Base-by-base conservation (phyloP, 2,113 vertebrate species). In the Dinomys branickii region DNA sequence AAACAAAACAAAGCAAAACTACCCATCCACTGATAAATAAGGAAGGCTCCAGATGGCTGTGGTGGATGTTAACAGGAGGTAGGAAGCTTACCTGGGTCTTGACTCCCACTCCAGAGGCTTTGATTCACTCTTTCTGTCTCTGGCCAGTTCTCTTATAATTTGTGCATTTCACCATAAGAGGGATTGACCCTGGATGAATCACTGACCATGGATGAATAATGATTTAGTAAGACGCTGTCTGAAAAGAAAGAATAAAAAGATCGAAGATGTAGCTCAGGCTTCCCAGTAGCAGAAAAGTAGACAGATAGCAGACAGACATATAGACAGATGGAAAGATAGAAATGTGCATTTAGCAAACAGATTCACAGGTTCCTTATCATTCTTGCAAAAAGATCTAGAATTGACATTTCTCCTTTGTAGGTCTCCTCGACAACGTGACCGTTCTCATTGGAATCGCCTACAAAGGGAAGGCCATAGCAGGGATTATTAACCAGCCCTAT, bases 401-500 rank as follows among this genome's bases (percentile, higher is more conserved):
- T 5, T 92, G 54, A 59, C 63, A 20, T 93, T 96, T 75, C 90
- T 96, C 97, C 52, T 94, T 47, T 90, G 44, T 88, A 99, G 99
- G 99, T 97, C 99, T 99, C 89, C 98, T 99, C 96, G 99, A 99
- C 97, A 99, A 99, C 0, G 99, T 99, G 91, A 99, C 99, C 0
- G 99, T 99, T 96, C 99, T 99, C 8, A 99, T 99, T 96, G 99
- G 99, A 89, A 99, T 99, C 94, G 99, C 99, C 59, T 99, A 99
- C 84, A 97, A 98, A 98, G 99, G 99, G 95, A 99, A 98, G 98
- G 99, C 99, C 71, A 99, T 99, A 59, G 99, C 99, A 93, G 99
- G 99, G 83, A 99, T 99, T 97, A 99, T 99, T 98, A 99, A 99
- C 98, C 99, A 99, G 97, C 99, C 99, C 0, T 99, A 99, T 98